A percentile compares a stretch with the other conserved stretches of the same genome.
phyloP scores from a whole-genome alignment of 2,888 invertebrate species.

The Pegoplata infirma region DNA sequence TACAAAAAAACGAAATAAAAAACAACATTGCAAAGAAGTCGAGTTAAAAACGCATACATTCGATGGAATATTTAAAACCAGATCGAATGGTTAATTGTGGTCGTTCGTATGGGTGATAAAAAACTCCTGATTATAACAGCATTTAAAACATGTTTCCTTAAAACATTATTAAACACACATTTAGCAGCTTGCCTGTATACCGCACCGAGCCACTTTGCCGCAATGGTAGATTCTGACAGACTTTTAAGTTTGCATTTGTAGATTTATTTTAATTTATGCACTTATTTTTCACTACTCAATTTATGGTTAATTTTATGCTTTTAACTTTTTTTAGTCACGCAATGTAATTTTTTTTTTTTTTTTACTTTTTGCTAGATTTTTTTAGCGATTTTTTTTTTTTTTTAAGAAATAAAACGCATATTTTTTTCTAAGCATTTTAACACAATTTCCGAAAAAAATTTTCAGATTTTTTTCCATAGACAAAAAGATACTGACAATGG shows the following conservation, averaged over 20 bases:
- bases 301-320: constrained; percentile 62
- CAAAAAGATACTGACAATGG: no score
- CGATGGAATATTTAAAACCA: not conserved
- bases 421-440: not conserved
- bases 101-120: constrained; percentile 18
- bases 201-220: not conserved
- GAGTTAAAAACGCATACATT: not conserved
- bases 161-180: constrained; percentile 31
- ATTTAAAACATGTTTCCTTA: constrained; percentile 51
- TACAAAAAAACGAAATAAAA: no score
- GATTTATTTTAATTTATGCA: constrained; percentile 60
- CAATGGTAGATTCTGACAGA: not conserved
- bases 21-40: not conserved
- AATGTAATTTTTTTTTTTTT: constrained; percentile 21
- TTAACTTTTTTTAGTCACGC: constrained; percentile 61
- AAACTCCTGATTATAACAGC: constrained; percentile 19
- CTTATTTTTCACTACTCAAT: constrained; percentile 60
- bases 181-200: no score
- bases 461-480: not conserved
- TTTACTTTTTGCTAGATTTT: constrained; percentile 19
- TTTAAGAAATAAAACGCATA: not conserved
- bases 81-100: constrained; percentile 6
- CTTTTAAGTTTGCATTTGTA: not conserved
- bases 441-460: not conserved
- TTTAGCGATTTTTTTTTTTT: not conserved